Evolutionary conservation across 2,797 vertebrate species (phyloP), one percentile per base, ranked within the genome.

Genomic region (Darevskia mixta): DNA sequence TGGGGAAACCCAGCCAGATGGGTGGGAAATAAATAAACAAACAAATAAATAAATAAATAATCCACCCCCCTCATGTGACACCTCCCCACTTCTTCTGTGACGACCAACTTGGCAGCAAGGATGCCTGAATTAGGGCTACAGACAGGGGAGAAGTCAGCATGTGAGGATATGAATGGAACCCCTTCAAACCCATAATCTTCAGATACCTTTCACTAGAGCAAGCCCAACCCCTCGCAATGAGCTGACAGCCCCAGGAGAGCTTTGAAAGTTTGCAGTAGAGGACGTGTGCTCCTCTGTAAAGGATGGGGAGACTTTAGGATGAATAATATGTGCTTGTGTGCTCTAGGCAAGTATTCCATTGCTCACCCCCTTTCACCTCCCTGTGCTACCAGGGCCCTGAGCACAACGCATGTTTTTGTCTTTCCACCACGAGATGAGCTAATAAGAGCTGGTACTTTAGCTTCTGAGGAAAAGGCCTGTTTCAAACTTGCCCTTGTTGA

Each of bases 391-490:
- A 75, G 58, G 80, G 69, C 76, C 67, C 23, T 8, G 27, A 84
- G 76, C 85, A n/a, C 55, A 83, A n/a, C 0, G n/a, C 38, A 58
- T 84, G 18, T 80, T 83, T 87, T 90, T 5, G 66, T 55, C 58
- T 23, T 7, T 43, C 9, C 6, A 25, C 81, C 8, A 73, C 35
- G 58, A 2, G 8, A 79, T 80, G 82, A 85, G 61, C 69, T 81
- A 81, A 87, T 43, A 66, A 75, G 71, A 81, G 82, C 38, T 43
- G 58, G 82, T 87, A 38, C 49, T 83, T 79, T 86, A 45, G 80
- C 85, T 86, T 79, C 89, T 84, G 61, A 77, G 76, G 55, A 9
- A 87, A 76, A 69, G 35, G 77, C 32, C 71, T 61, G 69, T 76
- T 69, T 89, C 87, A 35, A 75, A 78, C 45, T 66, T 83, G 35